These are phyloP conservation scores for Lophochroa leadbeateri DNA, from an alignment of 2,113 vertebrate genomes.

Conservation along the genomic window DNA sequence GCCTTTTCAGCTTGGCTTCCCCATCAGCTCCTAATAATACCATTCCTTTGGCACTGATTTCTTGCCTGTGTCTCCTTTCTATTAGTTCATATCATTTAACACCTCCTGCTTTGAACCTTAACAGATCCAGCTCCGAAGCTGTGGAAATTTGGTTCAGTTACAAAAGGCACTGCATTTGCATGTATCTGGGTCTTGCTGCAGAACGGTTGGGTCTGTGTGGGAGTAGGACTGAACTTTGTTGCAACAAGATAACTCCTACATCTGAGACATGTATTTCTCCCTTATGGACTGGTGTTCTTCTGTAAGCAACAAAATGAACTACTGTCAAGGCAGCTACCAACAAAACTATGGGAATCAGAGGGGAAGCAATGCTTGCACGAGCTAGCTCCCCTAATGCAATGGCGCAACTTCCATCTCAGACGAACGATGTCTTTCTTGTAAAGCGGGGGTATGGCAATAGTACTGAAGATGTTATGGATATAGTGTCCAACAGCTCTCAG, in stretches of 20 bases:
- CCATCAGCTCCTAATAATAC: not conserved
- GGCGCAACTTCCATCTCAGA: not conserved
- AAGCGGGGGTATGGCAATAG: not conserved
- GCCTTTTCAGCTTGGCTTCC: constrained; percentile 1
- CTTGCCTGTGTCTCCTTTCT: not conserved
- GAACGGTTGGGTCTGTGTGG: not conserved
- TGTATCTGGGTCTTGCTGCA: constrained; percentile 42
- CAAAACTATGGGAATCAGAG: not conserved
- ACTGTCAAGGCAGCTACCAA: not conserved
- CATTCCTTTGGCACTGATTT: not conserved
- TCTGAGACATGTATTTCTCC: not conserved
- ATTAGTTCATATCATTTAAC: constrained; percentile 21
- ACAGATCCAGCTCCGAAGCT: not conserved
- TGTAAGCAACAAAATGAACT: not conserved
- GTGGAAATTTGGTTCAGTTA: constrained; percentile 13
- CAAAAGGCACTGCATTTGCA: constrained; percentile 39
- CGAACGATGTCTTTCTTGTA: fast-evolving
- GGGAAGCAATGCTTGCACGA: not conserved
- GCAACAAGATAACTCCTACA: not conserved
- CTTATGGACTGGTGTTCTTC: not conserved
- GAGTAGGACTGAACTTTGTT: constrained; percentile 35
- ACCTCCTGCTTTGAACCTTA: constrained; percentile 25
- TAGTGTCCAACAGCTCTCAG: not conserved
- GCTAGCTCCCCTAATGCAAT: not conserved
- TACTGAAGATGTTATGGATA: not conserved